Base-by-base conservation (phyloP, 2,888 invertebrate species). In the Drosophila picticornis region DNA sequence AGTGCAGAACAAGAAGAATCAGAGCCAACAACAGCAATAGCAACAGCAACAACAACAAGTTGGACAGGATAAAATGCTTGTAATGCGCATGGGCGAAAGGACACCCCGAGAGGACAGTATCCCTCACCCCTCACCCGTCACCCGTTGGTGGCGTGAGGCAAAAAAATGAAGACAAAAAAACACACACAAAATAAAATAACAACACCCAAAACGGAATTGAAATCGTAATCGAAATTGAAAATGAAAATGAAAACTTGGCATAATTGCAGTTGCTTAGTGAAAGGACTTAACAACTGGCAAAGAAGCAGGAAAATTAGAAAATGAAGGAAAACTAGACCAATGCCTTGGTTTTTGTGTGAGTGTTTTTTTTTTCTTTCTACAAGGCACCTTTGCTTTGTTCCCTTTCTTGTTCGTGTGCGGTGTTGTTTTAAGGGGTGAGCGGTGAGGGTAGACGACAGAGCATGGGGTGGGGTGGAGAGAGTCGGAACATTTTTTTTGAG, bases 201-300 rank as follows among this genome's bases (percentile, higher is more conserved):
- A 75, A 75, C 80, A 84, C 52, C 59, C 75, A 80, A 78, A 40
- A 27, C 16, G 25, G 55, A 76, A 70, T 65, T 36, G 58, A 65
- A 87, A 85, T 71, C 57, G 52, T 74, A 84, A 88, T 73, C 52
- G 63, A 60, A 74, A 72, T 55, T 4, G 59, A 43, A 84, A 83
- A 64, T 66, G 62, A 57, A 66, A 79, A 63, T 50, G 71, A 70
- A 70, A 66, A 60, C 58, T 64, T 58, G 51, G 60, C 53, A 86
- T 86, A 88, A 84, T 89, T 84, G 84, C 88, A 86, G 81, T 77
- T 69, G 78, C 75, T 68, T 67, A 75, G 63, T 71, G 67, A 48
- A 71, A 68, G 63, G 62, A 72, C 66, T 65, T 73, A 62, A 40
- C 58, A 58, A 59, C 40, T 64, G 55, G 34, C 72, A 63, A 71